phyloP scores from a whole-genome alignment of 2,797 vertebrate species.

The Anisognathus igniventris region DNA sequence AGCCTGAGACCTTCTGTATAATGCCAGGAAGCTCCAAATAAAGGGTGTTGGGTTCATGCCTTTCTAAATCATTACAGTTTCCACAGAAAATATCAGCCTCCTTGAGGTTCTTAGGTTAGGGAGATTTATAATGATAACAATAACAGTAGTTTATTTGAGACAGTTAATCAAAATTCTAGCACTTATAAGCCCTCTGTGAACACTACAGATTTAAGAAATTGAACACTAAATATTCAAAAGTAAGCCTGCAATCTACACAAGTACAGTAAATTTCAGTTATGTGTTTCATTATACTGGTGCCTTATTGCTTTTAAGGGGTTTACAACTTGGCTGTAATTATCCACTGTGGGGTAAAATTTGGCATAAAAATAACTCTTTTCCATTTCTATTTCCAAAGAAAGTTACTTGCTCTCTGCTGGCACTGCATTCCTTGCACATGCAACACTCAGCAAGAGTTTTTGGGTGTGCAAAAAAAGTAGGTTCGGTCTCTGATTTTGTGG shows the following conservation, averaged over 20 bases:
- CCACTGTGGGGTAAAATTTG: not conserved
- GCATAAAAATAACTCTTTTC: constrained; percentile 51
- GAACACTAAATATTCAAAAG: constrained; percentile 36
- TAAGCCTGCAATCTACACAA: constrained; percentile 30
- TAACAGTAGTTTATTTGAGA: constrained; percentile 52
- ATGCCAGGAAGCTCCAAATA: constrained; percentile 33
- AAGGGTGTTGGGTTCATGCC: not conserved
- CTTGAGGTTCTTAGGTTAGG: not conserved
- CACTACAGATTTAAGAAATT: constrained; percentile 45
- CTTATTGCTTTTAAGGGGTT: constrained; percentile 30
- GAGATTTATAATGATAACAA: constrained; percentile 50
- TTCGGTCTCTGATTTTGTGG: not conserved
- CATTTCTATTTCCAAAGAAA: constrained; percentile 49
- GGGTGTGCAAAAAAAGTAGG: not conserved
- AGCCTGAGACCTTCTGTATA: not conserved
- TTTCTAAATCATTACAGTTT: constrained; percentile 10
- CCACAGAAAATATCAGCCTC: constrained; percentile 6
- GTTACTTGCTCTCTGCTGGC: constrained; percentile 28
- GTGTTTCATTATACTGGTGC: constrained; percentile 65
- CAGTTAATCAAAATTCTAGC: constrained; percentile 64
- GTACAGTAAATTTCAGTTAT: constrained; percentile 58
- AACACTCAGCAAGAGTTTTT: not conserved
- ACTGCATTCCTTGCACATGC: not conserved
- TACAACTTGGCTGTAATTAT: constrained; percentile 22
- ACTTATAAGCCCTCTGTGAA: constrained; percentile 58